Evolutionary conservation across 92 coral and sea anemone species (phyloP).

Genomic region (Porites cylindrica): DNA sequence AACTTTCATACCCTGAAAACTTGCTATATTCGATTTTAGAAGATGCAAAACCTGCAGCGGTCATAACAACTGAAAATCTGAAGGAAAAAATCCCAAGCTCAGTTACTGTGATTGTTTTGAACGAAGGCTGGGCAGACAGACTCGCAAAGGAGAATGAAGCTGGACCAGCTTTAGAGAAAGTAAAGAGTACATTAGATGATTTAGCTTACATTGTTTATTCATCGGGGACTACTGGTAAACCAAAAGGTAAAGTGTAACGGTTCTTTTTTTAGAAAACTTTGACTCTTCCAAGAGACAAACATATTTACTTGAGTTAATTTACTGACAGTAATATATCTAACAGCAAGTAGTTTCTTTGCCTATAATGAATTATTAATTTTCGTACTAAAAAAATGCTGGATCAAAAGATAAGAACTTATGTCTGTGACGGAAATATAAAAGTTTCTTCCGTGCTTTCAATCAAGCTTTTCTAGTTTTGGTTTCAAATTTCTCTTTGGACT

Average conservation of each 20-base stretch:
- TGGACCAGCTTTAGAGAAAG: conserved; percentile 38
- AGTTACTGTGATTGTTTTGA: conserved; percentile 58
- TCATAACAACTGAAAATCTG: conserved; percentile 65
- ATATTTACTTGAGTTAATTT: no score
- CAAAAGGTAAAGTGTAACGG: conserved; percentile 75
- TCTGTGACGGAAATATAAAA: neutral
- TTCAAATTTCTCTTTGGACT: neutral
- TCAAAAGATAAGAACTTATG: neutral
- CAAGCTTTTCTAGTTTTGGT: neutral
- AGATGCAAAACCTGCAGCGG: conserved; percentile 81
- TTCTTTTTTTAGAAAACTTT: neutral
- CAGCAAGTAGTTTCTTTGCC: no score
- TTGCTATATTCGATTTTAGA: conserved; percentile 77
- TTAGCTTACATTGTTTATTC: conserved; percentile 89
- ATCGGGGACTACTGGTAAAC: conserved; percentile 91
- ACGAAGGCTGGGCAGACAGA: conserved; percentile 79
- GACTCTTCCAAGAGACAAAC: no score
- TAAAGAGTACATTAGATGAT: conserved; percentile 67
- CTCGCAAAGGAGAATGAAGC: conserved; percentile 66
- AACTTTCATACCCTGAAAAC: conserved; percentile 79
- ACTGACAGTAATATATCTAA: no score
- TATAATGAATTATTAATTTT: no score
- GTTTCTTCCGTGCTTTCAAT: neutral
- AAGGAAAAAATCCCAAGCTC: conserved; percentile 67
- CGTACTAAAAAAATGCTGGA: no score